A percentile compares a stretch with the other conserved stretches of the same genome.
Evolutionary conservation across 2,113 vertebrate genomes (phyloP).

Genomic region (Paraplagusia blochii): DNA sequence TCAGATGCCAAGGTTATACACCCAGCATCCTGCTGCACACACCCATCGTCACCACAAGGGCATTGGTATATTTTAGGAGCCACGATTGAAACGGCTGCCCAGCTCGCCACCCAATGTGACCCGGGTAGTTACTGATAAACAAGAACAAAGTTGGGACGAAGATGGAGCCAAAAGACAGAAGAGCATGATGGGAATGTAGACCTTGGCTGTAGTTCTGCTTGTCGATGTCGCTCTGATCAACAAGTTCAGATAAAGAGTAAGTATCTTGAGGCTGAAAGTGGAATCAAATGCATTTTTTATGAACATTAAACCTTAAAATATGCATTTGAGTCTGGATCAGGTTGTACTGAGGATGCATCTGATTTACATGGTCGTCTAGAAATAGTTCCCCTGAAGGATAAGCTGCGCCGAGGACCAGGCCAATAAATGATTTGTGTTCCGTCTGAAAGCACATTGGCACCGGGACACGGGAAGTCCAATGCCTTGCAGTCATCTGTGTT

Average conservation of each 20-base stretch:
- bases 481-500: too few relatives aligned
- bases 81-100: too few relatives aligned
- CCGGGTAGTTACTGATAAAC: not conserved
- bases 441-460: constrained; percentile 9
- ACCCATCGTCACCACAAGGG: constrained; percentile 68
- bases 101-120: not conserved
- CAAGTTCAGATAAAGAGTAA: too few relatives aligned
- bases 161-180: constrained; percentile 1
- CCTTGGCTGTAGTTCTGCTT: constrained; percentile 2
- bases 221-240: not conserved
- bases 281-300: too few relatives aligned
- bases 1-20: constrained; percentile 53
- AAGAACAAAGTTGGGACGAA: constrained; percentile 4
- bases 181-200: not conserved
- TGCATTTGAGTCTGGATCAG: not conserved
- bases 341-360: not conserved
- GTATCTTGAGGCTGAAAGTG: too few relatives aligned
- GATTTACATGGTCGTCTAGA: constrained; percentile 7
- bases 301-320: too few relatives aligned
- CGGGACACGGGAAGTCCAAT: not conserved
- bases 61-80: constrained; percentile 62
- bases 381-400: constrained; percentile 16
- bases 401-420: not conserved
- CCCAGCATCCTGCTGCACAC: constrained; percentile 68
- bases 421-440: constrained; percentile 19